phyloP scores from a whole-genome alignment of 2,888 invertebrate species.

The Andrena praecox region DNA sequence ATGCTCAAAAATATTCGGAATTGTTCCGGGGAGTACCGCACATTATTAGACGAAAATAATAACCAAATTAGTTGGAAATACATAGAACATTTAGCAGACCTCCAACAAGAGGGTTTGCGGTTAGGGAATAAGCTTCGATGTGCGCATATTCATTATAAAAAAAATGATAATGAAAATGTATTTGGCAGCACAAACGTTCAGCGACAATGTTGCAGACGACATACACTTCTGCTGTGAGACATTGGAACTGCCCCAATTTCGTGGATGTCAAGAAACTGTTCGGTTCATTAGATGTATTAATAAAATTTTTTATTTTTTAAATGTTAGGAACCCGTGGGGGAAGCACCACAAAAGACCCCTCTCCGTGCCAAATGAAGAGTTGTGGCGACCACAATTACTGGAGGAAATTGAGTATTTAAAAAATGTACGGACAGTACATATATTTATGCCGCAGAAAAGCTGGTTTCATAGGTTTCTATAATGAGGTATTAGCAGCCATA shows the following conservation, averaged over 20 bases:
- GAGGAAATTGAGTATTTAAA: neutral
- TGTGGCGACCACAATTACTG: neutral
- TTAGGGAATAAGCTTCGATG: neutral
- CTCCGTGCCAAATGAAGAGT: neutral
- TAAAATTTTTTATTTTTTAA: neutral
- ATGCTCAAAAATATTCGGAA: neutral
- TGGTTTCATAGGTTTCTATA: too few relatives aligned
- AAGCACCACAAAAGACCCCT: neutral
- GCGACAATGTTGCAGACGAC: neutral
- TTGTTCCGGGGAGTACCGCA: neutral
- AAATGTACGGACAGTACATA: neutral
- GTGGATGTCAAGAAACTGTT: neutral
- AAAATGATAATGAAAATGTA: conserved; percentile 3
- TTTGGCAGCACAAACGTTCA: neutral
- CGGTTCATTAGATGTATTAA: neutral
- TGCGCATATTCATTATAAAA: neutral
- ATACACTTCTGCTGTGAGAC: neutral
- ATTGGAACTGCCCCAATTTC: neutral
- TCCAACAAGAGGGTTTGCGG: neutral
- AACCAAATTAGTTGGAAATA: neutral
- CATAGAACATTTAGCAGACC: neutral
- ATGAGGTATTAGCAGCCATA: too few relatives aligned
- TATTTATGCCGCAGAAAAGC: too few relatives aligned
- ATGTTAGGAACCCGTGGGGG: too few relatives aligned
- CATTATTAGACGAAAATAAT: neutral